Conservation (phyloP, 2,113 vertebrate genomes). For the Nycticorax nycticorax region DNA sequence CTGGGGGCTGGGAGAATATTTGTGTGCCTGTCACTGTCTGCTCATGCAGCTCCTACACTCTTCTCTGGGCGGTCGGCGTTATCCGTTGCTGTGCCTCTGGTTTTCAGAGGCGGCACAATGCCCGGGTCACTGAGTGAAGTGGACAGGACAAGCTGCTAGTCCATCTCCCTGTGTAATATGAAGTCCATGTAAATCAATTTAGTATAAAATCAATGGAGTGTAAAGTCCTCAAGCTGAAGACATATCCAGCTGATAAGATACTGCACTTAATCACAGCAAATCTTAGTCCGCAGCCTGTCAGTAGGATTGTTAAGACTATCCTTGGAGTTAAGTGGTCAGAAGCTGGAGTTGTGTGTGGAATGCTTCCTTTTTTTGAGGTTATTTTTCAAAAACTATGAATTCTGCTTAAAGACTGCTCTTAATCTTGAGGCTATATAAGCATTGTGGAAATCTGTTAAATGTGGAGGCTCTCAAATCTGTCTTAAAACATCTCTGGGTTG, state of each 20-base stretch:
- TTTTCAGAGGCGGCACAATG: neutral
- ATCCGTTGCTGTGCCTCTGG: neutral
- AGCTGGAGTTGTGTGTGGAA: neutral
- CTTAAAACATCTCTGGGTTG: neutral
- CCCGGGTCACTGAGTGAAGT: neutral
- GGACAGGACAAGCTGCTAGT: neutral
- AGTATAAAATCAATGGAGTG: neutral
- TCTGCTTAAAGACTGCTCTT: neutral
- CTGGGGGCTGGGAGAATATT: neutral
- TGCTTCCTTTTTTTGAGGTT: neutral
- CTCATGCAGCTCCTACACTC: neutral
- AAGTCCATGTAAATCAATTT: neutral
- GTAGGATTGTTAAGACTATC: neutral
- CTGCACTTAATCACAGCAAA: neutral
- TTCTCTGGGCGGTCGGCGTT: neutral
- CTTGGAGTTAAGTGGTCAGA: neutral
- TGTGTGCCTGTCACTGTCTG: neutral
- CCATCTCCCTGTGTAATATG: neutral
- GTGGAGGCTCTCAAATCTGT: neutral
- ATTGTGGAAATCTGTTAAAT: neutral
- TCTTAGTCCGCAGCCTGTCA: neutral
- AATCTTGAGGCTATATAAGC: neutral
- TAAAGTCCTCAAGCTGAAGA: neutral
- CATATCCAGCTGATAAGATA: neutral
- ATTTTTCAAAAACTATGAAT: neutral